Evolutionary conservation across 2,113 vertebrate genomes (phyloP), one percentile per base, ranked within the genome.

Genomic region (Aramus guarauna): DNA sequence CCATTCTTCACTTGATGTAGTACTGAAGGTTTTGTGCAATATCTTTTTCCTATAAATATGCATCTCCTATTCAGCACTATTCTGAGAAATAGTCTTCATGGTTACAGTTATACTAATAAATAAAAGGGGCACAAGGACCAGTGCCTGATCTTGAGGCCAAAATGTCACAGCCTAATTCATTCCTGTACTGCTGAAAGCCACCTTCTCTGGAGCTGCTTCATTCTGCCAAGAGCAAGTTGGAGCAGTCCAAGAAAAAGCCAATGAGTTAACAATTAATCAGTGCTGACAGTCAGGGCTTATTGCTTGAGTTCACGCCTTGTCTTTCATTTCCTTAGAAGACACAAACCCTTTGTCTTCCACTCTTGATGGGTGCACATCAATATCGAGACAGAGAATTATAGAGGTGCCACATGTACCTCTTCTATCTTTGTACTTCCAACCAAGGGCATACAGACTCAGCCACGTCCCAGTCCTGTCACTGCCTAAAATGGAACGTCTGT

Each of bases 261-360:
- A 15, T 58, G 62, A 94, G 53, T 81, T 87, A 77, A 37, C 62
- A 79, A 76, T 89, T 91, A 96, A 68, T 95, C 81, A 88, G 58
- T 37, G 41, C 19, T 43, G 50, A 59, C 59, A 87, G 81, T 69
- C 90, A 91, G 86, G 45, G 87, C 53, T 85, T 87, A 66, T 82
- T 68, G 66, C 92, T 90, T 47, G 34, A 75, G 80, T 91, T 95
- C 90, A 68, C 4, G 3, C 37, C 48, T 88, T 90, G 55, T 94
- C 58, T 93, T 91, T 90, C 81, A 53, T 37, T 73, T 94, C 84
- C 34, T 87, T 56, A 45, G 71, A 52, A 94, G 62, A 88, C 13
- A 78, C 36, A 88, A 79, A 68, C 48, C 56, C 17, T 91, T 69
- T 69, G 60, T 82, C 87, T 92, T 90, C 62, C 27, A 12, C 8